phyloP scores from a whole-genome alignment of 2,113 vertebrate species.

The Phalacrocorax pelagicus region DNA sequence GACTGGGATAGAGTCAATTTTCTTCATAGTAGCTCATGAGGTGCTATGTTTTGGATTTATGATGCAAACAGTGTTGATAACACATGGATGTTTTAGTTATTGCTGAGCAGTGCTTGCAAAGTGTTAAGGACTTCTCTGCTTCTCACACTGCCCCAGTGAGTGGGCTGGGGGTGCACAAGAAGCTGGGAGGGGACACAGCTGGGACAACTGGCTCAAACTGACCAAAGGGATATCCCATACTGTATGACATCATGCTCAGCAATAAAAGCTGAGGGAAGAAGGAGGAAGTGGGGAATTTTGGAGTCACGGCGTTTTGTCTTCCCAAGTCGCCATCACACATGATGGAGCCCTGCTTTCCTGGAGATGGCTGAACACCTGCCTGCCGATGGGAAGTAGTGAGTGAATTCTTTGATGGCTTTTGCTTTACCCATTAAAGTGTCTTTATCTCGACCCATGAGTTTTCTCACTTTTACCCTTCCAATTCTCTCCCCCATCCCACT shows the following conservation, averaged over 20 bases:
- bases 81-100: neutral
- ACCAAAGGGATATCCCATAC: neutral
- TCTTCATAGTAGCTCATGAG: neutral
- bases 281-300: neutral
- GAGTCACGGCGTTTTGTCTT: neutral
- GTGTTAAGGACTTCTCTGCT: neutral
- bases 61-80: neutral
- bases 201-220: neutral
- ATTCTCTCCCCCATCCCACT: neutral
- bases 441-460: neutral
- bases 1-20: neutral
- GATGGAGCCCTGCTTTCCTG: neutral
- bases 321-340: neutral
- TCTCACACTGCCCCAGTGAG: fast-evolving
- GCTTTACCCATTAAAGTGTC: neutral
- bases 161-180: neutral
- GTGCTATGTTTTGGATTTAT: neutral
- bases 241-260: neutral
- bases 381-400: neutral
- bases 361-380: too few species aligned
- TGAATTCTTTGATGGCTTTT: neutral
- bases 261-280: neutral
- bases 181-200: neutral
- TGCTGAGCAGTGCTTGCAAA: neutral
- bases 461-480: neutral